phyloP scores from a whole-genome alignment of 1,140 invertebrate genomes.

The Ctenoplectra terminalis region DNA sequence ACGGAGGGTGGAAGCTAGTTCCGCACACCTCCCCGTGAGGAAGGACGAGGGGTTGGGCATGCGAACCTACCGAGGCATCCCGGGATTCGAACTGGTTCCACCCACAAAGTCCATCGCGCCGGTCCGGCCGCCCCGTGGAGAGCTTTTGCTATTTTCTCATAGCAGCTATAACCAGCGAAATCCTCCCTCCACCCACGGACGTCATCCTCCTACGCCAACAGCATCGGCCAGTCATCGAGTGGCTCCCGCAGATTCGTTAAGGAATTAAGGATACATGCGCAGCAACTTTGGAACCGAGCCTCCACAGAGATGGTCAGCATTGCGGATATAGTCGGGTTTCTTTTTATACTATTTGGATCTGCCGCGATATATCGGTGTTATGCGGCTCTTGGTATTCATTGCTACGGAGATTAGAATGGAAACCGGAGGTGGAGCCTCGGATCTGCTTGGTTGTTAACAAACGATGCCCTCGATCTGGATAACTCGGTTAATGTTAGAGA shows the following conservation, averaged over 20 bases:
- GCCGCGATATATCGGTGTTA: slow-evolving; percentile 20
- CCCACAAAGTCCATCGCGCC: slow-evolving; percentile 82
- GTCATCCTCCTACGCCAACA: slow-evolving; percentile 56
- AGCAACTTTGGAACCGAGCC: slow-evolving; percentile 26
- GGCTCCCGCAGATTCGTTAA: slow-evolving; percentile 60
- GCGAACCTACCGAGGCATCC: slow-evolving; percentile 74
- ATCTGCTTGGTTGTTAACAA: neutral
- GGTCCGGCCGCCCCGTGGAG: slow-evolving; percentile 78
- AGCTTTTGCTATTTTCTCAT: slow-evolving; percentile 76
- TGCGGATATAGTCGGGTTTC: slow-evolving; percentile 32
- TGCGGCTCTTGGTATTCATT: neutral
- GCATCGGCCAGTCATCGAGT: slow-evolving; percentile 68
- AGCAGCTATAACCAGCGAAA: slow-evolving; percentile 59
- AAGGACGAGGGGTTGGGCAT: slow-evolving; percentile 75
- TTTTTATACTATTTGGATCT: slow-evolving; percentile 6
- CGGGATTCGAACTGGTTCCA: slow-evolving; percentile 81
- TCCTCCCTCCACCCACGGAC: slow-evolving; percentile 32
- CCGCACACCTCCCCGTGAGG: slow-evolving; percentile 61
- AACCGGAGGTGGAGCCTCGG: neutral
- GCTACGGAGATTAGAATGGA: slow-evolving; percentile 7
- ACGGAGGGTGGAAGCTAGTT: slow-evolving; percentile 64
- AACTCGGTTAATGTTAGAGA: neutral
- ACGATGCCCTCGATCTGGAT: neutral
- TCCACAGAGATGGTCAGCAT: slow-evolving; percentile 29
- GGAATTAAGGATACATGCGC: slow-evolving; percentile 56